Base-by-base conservation (phyloP, 2,113 vertebrate species). In the Eolophus roseicapilla region DNA sequence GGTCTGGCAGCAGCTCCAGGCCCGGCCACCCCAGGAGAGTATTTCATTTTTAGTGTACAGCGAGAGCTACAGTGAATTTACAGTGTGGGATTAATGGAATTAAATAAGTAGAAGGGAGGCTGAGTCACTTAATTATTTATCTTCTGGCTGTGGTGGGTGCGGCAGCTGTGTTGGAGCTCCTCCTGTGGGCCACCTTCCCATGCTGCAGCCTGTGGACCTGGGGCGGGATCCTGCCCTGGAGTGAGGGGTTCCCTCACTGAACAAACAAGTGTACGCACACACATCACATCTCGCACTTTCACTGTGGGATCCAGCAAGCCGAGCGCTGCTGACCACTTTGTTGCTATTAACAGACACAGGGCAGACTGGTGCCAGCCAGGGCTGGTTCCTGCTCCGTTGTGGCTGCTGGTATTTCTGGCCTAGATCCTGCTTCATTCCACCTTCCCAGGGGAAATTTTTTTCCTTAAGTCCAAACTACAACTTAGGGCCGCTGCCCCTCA, bases 161-260 rank as follows among this genome's bases (percentile, higher is more conserved):
- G 93, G 93, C 41, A 27, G 75, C 83, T 94, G 85, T 92, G 92
- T 95, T 96, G 82, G 96, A 97, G 96, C 96, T 95, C 97, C 97
- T 92, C 96, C 97, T 96, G 84, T 80, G 93, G 97, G 93, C 92
- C 67, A 49, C 65, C 28, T 90, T 65, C 65, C 65, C 41, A 3
- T 3, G 20, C 68, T 95, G 94, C 96, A 97, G 80, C 71, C 46
- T 27, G 35, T 47, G 68, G 44, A 39, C 10, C 1, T 1, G 6
- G 47, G 24, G n/a, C 49, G 28, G 52, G 24, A 63, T 84, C 65
- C 50, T 77, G 68, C 37, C n/a, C 24, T 3, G 1, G 1, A 35
- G 1, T 4, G 2, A 7, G 44, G 23, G 33, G 3, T 24, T 2
- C 39, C 23, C 11, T 2, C 37, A 5, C 39, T 13, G 37, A 13